phyloP scores from a whole-genome alignment of 2,113 vertebrate species.

The Centropus unirufus region DNA sequence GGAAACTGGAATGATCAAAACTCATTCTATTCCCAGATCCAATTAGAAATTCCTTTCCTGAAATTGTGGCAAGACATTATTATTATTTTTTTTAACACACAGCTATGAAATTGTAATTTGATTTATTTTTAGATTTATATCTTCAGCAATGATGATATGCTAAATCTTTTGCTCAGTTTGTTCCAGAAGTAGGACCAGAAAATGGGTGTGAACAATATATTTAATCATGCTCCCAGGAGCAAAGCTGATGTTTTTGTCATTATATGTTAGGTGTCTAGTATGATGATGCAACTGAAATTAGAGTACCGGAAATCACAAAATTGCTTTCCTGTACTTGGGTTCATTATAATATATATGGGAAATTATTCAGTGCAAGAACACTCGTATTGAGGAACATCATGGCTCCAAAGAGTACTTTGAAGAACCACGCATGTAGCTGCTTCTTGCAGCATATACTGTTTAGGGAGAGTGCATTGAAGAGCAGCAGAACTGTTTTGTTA shows the following conservation, averaged over 20 bases:
- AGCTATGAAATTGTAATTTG: not conserved
- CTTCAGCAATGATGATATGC: not conserved
- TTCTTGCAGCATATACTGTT: not conserved
- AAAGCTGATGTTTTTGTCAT: not conserved
- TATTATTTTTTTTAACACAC: not conserved
- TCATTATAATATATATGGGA: not conserved
- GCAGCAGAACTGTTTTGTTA: not conserved
- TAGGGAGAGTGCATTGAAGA: not conserved
- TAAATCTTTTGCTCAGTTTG: not conserved
- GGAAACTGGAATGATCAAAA: not conserved
- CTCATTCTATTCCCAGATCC: not conserved
- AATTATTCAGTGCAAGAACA: not conserved
- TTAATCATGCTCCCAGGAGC: not conserved
- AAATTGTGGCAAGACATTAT: not conserved
- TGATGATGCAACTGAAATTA: not conserved
- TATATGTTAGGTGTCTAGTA: not conserved
- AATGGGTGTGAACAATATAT: not conserved
- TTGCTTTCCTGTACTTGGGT: not conserved
- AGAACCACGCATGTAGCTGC: not conserved
- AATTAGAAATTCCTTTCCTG: conserved; percentile 10
- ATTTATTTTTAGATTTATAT: conserved; percentile 15
- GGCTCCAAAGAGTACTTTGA: not conserved
- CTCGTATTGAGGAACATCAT: accelerated
- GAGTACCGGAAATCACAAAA: not conserved
- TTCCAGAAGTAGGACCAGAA: not conserved